A percentile compares a stretch with the other conserved stretches of the same genome.
Conservation (phyloP, 2,113 vertebrate species). For the Tetraodon nigroviridis region DNA sequence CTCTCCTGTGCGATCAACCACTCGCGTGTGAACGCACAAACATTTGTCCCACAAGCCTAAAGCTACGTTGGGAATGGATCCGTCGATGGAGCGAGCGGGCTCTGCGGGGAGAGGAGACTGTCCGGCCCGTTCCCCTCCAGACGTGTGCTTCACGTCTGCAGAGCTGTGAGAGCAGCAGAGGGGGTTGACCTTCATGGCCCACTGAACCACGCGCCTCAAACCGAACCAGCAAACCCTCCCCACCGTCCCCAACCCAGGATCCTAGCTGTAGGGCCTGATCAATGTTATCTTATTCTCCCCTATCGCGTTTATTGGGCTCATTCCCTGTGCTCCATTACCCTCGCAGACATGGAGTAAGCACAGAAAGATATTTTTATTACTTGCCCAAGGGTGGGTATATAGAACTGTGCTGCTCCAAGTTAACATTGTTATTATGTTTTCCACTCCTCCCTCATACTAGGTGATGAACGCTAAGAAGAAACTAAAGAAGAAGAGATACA, state of each 20-base stretch:
- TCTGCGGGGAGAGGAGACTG: not conserved
- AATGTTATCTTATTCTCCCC: conserved; percentile 59
- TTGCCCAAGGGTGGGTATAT: conserved; percentile 39
- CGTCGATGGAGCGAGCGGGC: not conserved
- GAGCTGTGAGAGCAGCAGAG: conserved; percentile 7
- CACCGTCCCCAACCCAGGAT: conserved; percentile 15
- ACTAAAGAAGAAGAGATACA: conserved; percentile 93
- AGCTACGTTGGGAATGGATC: conserved; percentile 19
- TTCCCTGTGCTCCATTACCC: conserved; percentile 58
- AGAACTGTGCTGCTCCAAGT: conserved; percentile 44
- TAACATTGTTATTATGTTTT: conserved; percentile 39
- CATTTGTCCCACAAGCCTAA: conserved; percentile 5
- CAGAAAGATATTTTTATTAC: conserved; percentile 60
- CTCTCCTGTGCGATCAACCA: conserved; percentile 10
- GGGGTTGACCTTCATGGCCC: conserved; percentile 10
- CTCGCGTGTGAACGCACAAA: conserved; percentile 18
- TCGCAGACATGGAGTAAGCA: conserved; percentile 32
- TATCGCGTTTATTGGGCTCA: conserved; percentile 58
- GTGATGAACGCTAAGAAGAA: conserved; percentile 94
- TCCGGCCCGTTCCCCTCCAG: conserved; percentile 19
- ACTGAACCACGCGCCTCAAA: not conserved
- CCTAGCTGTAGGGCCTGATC: conserved; percentile 49
- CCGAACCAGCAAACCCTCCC: conserved; percentile 11
- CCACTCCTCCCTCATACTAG: conserved; percentile 61
- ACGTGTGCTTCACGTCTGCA: conserved; percentile 30